Evolutionary conservation across 37 sponge, comb jelly and placozoan species (phyloP).

Genomic region (Aplysina aerophoba): DNA sequence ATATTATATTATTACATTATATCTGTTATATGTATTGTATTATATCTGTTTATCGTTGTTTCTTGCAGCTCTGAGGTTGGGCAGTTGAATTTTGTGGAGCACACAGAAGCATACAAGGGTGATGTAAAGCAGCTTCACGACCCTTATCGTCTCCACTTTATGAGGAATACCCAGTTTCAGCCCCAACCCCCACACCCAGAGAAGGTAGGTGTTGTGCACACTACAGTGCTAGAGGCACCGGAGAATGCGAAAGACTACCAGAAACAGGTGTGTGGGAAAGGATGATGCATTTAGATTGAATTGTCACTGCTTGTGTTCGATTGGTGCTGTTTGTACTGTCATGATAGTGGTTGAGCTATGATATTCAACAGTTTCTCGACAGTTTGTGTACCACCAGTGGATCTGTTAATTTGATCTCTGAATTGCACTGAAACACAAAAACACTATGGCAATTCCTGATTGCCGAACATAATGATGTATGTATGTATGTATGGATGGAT

Average conservation of each 20-base stretch:
- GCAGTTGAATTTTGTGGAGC: conserved; percentile 51
- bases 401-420: too few relatives aligned
- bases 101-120: conserved; percentile 55
- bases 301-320: neutral
- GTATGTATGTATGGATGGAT: too few relatives aligned
- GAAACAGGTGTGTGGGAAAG: neutral
- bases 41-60: neutral
- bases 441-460: too few relatives aligned
- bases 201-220: neutral
- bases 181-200: conserved; percentile 1
- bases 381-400: too few relatives aligned
- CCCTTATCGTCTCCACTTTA: neutral
- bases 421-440: too few relatives aligned
- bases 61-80: conserved; percentile 38
- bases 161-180: neutral
- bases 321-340: neutral
- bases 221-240: neutral
- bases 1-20: neutral
- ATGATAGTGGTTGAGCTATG: neutral
- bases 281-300: too few relatives aligned
- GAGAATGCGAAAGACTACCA: neutral
- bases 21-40: neutral
- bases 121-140: neutral
- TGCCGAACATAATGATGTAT: too few relatives aligned
- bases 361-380: too few relatives aligned